Evolutionary conservation across 2,113 vertebrate species (phyloP), one percentile per base, ranked within the genome.

Genomic region (Centropus unirufus): DNA sequence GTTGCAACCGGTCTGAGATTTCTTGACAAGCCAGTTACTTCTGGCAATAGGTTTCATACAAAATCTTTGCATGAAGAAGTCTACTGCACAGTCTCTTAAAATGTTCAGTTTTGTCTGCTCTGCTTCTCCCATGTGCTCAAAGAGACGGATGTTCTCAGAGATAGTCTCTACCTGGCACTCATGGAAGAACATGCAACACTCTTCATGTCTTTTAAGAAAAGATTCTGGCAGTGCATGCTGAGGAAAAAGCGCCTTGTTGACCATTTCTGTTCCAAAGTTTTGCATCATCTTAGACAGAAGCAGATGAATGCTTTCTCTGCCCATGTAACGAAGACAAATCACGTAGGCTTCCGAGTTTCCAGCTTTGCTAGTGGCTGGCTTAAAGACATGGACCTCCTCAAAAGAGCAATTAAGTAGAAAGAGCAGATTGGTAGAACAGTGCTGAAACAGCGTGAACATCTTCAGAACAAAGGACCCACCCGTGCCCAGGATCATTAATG

Each of bases 391-490:
- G 34, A 99, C 98, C 18, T 97, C 95, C 62, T 96, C 94, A 96
- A 99, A 99, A 54, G 97, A 98, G 92, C 99, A 99, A 91, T 98
- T 99, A 1, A 99, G 97, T 84, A 99, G 97, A 94, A 98, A 99
- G 72, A 99, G 98, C 59, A 99, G 91, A 87, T 99, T 99, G 88
- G 98, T 83, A 9, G 99, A 99, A 76, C 98, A 98, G 94, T 99
- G 99, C 69, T 99, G 99, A 61, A 99, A 99, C 39, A 99, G 95
- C 1, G 99, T 99, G 96, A 99, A 99, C 99, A 99, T 98, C 97
- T 99, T 99, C 91, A 99, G 93, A 67, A 99, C 99, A 63, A 99
- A 99, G 42, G 99, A 99, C 46, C 99, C 99, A 6, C 98, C 98
- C 0, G 91, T 70, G 34, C 98, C 96, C 30, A 99, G 98, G 22